Evolutionary conservation across 2,888 invertebrate genomes (phyloP).

Genomic region (Amiota minor): DNA sequence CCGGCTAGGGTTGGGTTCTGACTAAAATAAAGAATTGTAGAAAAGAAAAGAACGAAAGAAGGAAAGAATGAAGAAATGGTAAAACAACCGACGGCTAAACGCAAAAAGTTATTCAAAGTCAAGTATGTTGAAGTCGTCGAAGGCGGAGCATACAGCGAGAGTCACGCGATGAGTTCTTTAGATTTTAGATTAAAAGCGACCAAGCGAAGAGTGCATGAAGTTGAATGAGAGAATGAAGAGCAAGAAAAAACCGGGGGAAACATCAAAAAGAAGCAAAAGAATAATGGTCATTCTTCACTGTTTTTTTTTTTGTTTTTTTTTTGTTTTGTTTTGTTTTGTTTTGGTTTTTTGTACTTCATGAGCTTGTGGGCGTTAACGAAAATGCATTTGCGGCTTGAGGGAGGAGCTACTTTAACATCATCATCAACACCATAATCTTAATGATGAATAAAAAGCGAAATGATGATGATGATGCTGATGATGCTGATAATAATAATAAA

Average conservation of each 20-base stretch:
- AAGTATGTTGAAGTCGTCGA: not conserved
- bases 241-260: not conserved
- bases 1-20: not conserved
- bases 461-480: not conserved
- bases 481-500: not conserved
- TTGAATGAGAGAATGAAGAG: not conserved
- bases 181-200: no score
- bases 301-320: not conserved
- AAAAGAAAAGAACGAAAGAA: not conserved
- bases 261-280: not conserved
- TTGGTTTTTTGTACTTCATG: no score
- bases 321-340: not conserved
- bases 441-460: not conserved
- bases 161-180: constrained; percentile 15
- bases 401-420: not conserved
- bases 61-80: not conserved
- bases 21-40: no score
- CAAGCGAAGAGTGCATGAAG: not conserved
- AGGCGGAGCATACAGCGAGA: not conserved
- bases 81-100: not conserved
- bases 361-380: constrained; percentile 6
- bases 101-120: no score
- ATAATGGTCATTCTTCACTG: not conserved
- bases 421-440: not conserved
- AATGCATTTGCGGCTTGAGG: not conserved